Base-by-base conservation (phyloP, 53 echinoderm and acorn worm genomes). In the Temnopleurus reevesii region DNA sequence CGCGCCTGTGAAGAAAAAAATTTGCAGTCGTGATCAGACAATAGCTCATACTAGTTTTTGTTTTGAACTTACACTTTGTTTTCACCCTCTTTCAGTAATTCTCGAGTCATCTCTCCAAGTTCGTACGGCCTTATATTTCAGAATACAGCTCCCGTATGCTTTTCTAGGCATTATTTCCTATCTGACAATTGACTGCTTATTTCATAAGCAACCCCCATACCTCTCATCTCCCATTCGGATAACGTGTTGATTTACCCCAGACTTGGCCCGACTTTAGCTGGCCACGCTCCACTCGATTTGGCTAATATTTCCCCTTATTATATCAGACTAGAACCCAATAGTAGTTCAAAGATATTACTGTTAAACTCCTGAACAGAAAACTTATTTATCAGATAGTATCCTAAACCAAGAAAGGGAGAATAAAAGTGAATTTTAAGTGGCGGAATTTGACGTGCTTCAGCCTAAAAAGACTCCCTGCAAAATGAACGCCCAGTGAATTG, bases 11-110 rank as follows among this genome's bases (percentile, higher is more conserved):
- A 71, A 71, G n/a, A 71, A 10, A 71, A 71, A 71, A 36, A 71
- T 41, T 36, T 9, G 71, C 71, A 19, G n/a, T 41, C 43, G 15
- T 71, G 71, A 71, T 6, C 19, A n/a, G n/a, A n/a, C 4, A 41
- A 38, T 41, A 38, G 71, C 71, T 71, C 71, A 71, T 41, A 27
- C n/a, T n/a, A n/a, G n/a, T n/a, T n/a, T n/a, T n/a, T n/a, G n/a
- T n/a, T 71, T 71, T 71, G n/a, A 36, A 80, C 80, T 80, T 80
- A 80, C 80, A 80, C 80, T 80, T 80, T 80, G 47, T 49, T 29
- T 49, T 80, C 80, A 29, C 51, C 29, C 80, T 80, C 80, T 46
- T 80, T 80, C 53, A 30, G 53, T 30, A 49, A 51, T 26, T 17
- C 53, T 53, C 53, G 28, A 9, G 46, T 25, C 80, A 49, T 53